A percentile compares a stretch with the other conserved stretches of the same genome.
phyloP scores from a whole-genome alignment of 2,797 vertebrate genomes.

The Melanotaenia nigrans region DNA sequence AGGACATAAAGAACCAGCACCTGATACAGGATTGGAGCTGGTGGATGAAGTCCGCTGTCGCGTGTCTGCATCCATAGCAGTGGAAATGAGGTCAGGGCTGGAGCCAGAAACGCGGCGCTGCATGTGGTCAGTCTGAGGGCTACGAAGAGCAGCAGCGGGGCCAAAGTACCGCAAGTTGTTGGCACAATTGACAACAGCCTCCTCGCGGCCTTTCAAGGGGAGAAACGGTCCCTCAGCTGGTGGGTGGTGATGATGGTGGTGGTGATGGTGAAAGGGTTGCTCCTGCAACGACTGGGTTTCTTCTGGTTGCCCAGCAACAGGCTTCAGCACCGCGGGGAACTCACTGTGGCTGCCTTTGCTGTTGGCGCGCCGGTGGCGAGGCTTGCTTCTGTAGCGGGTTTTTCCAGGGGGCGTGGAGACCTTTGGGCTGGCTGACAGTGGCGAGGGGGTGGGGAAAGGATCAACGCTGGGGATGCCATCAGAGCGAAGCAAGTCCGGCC shows the following conservation, averaged over 20 bases:
- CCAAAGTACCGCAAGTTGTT: constrained; percentile 96
- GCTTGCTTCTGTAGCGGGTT: constrained; percentile 93
- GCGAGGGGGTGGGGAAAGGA: constrained; percentile 86
- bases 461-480: constrained; percentile 92
- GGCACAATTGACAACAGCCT: constrained; percentile 90
- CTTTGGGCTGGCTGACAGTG: constrained; percentile 94
- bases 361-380: constrained; percentile 93
- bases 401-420: constrained; percentile 91
- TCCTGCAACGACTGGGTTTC: constrained; percentile 80
- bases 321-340: constrained; percentile 88
- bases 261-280: constrained; percentile 60
- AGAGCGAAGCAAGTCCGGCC: constrained; percentile 93
- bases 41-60: constrained; percentile 76
- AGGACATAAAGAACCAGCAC: constrained; percentile 79
- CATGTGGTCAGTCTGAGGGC: constrained; percentile 93
- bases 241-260: constrained; percentile 60
- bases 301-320: constrained; percentile 75
- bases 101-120: constrained; percentile 89
- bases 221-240: constrained; percentile 73
- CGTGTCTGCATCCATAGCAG: constrained; percentile 87
- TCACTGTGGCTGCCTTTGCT: constrained; percentile 96
- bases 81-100: constrained; percentile 93
- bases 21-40: constrained; percentile 53
- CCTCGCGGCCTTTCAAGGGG: constrained; percentile 84
- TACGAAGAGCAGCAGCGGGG: constrained; percentile 92